These are phyloP conservation scores for Nothura maculosa DNA, from an alignment of 2,797 vertebrate genomes.

Conservation along the genomic window DNA sequence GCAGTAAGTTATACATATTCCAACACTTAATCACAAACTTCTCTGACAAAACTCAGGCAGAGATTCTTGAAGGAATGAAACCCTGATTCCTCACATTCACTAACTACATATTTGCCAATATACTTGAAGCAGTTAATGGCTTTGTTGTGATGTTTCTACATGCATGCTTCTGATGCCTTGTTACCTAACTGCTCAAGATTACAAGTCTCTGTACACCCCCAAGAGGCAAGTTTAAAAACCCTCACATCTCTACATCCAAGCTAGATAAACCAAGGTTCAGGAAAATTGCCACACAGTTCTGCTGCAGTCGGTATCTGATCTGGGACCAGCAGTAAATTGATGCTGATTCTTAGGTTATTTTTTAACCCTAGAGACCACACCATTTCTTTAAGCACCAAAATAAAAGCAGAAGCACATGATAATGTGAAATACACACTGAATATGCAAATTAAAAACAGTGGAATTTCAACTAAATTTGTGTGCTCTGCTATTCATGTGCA, in stretches of 20 bases:
- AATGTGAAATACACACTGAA: neutral
- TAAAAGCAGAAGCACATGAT: neutral
- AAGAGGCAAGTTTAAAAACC: neutral
- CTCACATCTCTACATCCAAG: neutral
- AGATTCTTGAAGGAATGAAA: neutral
- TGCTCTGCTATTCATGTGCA: neutral
- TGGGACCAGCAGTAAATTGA: neutral
- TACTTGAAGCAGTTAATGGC: neutral
- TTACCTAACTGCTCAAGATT: neutral
- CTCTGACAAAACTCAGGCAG: neutral
- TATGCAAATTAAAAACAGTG: neutral
- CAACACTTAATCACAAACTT: neutral
- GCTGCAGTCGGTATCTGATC: neutral
- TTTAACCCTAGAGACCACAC: neutral
- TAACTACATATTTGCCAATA: neutral
- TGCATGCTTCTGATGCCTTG: neutral
- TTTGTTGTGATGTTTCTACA: neutral
- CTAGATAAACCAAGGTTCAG: neutral
- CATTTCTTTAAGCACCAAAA: neutral
- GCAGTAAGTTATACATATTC: neutral
- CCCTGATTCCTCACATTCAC: neutral
- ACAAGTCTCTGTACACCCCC: neutral
- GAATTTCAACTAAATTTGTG: neutral
- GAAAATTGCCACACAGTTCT: neutral
- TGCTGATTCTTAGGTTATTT: neutral